Evolutionary conservation across 53 echinoderm and acorn worm genomes (phyloP), one percentile per base, ranked within the genome.

Genomic region (Astropecten irregularis): DNA sequence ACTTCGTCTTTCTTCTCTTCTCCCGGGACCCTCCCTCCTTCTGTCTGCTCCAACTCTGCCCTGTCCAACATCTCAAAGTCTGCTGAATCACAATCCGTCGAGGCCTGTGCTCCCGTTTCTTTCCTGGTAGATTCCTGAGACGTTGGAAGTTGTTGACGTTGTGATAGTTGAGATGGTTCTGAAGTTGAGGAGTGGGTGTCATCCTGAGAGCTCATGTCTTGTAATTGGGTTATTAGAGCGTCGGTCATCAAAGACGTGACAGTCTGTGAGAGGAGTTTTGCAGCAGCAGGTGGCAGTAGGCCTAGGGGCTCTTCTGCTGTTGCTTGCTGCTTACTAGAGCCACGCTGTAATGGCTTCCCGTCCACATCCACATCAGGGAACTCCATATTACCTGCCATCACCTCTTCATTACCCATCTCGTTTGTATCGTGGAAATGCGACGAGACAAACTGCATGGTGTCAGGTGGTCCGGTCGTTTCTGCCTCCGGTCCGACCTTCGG

Each of bases 11-110:
- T 65, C 38, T 62, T 29, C 27, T 74, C 73, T 29, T 59, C 76
- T 16, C 49, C 77, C 26, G 68, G 57, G 44, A 79, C 87, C 59
- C 26, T 64, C 71, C 73, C 64, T 68, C 62, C 83, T 21, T 58
- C 72, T 23, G 23, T 39, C 16, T 40, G 71, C 54, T 54, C 86
- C 62, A 95, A 71, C 70, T 95, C 95, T 3, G 84, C 84, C 54
- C 73, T 68, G 73, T 95, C 92, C 77, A 95, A 68, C 86, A 95
- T 83, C 81, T 95, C 95, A 83, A 92, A 95, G n/a, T 90, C 95
- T 1, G 92, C 89, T 15, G 88, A 69, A 40, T 95, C 95, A 7
- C 85, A 76, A 16, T 95, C 95, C 68, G 85, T 79, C 8, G 68
- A 38, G 30, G 60, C 68, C 7, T 52, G 33, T 32, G 60, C 68